Evolutionary conservation across 2,888 invertebrate genomes (phyloP), one percentile per base, ranked within the genome.

Genomic region (Lycaena phlaeas): DNA sequence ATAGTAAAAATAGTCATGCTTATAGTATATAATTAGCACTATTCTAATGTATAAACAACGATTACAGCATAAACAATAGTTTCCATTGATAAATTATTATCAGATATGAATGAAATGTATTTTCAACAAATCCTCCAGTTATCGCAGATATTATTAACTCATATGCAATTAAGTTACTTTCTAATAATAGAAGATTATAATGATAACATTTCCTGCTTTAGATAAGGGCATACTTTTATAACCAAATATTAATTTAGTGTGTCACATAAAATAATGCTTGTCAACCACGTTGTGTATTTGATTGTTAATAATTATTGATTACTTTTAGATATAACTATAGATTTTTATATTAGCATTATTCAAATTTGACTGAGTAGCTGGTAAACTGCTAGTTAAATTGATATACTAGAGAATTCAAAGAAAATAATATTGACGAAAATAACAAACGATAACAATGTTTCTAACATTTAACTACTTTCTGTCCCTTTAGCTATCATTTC

Each of bases 141-240:
- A 10, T 4, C 11, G n/a, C 14, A 25, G n/a, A 25, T 41, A n/a
- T n/a, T n/a, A n/a, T n/a, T n/a, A 27, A 28, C 10, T 22, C 27
- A 36, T 36, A 18, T 22, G 15, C 12, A 29, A 37, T 36, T 17
- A 25, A 26, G 26, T 37, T 15, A 25, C 22, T 36, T 36, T 25
- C n/a, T 9, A 36, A 37, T 38, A 6, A 38, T 27, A 17, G 30
- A 14, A 4, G 29, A 36, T 36, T 43, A 27, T 26, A 18, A 11
- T 25, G 28, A 39, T 39, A 38, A 10, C 26, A 27, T 37, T 44
- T 44, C 38, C 39, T 34, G 36, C 31, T 44, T 38, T 25, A 26
- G 37, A 41, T 41, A 30, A 30, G 1, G 10, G 11, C 7, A 7
- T 29, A 11, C 17, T 6, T 4, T 9, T 2, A 14, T 22, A 17